These are phyloP conservation scores for Columba janthina DNA, from an alignment of 2,113 vertebrate genomes.

Conservation along the genomic window DNA sequence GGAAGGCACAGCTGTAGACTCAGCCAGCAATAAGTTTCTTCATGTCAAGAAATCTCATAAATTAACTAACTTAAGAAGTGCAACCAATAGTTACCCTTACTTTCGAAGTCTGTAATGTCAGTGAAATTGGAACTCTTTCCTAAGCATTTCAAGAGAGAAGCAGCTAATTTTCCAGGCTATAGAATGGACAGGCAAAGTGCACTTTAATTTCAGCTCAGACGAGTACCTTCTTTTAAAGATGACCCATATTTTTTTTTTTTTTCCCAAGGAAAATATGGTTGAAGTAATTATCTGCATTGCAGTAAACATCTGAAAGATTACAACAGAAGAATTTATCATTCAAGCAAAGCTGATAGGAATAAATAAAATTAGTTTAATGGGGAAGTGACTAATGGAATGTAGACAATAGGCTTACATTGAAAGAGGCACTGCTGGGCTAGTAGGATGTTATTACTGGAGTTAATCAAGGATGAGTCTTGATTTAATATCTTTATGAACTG, in stretches of 20 bases:
- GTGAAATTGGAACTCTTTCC: not conserved
- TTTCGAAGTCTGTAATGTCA: not conserved
- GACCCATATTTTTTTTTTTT: not conserved
- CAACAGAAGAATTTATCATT: not conserved
- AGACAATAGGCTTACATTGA: not conserved
- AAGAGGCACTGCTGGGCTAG: not conserved
- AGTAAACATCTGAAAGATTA: not conserved
- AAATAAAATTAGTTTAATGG: not conserved
- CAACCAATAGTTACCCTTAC: not conserved
- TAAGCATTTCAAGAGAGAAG: conserved; percentile 7
- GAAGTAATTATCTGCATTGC: conserved; percentile 9
- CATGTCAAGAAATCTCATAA: not conserved
- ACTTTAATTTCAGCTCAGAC: conserved; percentile 8
- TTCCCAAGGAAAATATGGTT: not conserved
- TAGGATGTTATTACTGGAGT: not conserved
- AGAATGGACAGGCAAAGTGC: not conserved
- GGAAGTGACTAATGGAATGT: not conserved
- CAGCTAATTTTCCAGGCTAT: conserved; percentile 20
- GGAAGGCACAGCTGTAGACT: not conserved
- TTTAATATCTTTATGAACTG: not conserved
- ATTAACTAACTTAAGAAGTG: not conserved
- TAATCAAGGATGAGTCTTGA: not conserved
- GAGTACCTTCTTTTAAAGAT: not conserved
- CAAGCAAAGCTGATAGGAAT: not conserved
- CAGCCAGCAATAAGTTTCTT: not conserved